Evolutionary conservation across 2,797 vertebrate species (phyloP).

Genomic region (Bryconaethiops microstoma): DNA sequence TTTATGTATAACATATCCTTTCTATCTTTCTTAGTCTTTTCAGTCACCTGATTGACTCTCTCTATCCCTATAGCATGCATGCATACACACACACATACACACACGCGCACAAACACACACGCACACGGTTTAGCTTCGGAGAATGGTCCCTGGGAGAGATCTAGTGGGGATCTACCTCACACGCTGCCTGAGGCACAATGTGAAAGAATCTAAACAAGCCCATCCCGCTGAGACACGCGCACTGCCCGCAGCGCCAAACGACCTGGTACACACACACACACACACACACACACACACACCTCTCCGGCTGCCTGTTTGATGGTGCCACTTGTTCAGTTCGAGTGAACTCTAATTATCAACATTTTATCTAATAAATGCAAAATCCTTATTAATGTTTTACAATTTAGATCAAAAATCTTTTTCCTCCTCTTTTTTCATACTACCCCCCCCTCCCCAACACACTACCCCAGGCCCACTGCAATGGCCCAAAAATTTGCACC

Average conservation of each 20-base stretch:
- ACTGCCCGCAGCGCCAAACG: slow-evolving; percentile 83
- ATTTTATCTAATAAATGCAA: slow-evolving; percentile 71
- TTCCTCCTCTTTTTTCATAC: background rate
- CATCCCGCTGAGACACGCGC: slow-evolving; percentile 78
- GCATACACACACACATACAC: slow-evolving; percentile 2
- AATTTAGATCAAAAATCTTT: slow-evolving; percentile 76
- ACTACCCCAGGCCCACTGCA: background rate
- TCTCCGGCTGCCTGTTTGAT: slow-evolving; percentile 76
- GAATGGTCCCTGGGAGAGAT: slow-evolving; percentile 78
- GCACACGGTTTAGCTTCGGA: slow-evolving; percentile 51
- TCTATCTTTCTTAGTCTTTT: background rate
- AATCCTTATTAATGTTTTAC: slow-evolving; percentile 70
- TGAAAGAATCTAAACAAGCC: slow-evolving; percentile 90
- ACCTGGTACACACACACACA: slow-evolving; percentile 79
- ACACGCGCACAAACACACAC: background rate
- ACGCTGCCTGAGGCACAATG: slow-evolving; percentile 83
- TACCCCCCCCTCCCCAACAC: background rate
- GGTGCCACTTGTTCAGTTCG: slow-evolving; percentile 83
- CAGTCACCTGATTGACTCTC: background rate
- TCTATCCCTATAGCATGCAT: slow-evolving; percentile 19
- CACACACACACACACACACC: slow-evolving; percentile 55
- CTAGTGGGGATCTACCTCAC: slow-evolving; percentile 83
- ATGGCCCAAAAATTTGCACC: slow-evolving; percentile 22
- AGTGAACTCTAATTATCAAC: slow-evolving; percentile 76
- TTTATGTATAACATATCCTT: background rate